Conservation (phyloP, 2,113 vertebrate genomes). For the Scolopax mira region DNA sequence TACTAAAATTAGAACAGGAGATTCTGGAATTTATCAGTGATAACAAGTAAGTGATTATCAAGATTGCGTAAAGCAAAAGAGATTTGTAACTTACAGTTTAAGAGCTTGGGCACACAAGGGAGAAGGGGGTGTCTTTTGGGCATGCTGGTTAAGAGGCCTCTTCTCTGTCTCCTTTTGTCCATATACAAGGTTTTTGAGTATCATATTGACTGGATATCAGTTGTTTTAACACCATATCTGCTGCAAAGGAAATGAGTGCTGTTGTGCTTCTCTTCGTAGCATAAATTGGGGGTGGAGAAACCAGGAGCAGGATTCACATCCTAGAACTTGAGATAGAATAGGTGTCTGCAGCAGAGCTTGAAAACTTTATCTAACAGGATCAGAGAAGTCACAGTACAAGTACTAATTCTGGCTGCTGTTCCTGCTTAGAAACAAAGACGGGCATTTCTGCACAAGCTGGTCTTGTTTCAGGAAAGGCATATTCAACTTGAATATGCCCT, state of each 20-base stretch:
- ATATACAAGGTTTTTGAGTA: neutral
- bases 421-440: neutral
- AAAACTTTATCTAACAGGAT: neutral
- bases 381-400: neutral
- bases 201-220: fast-evolving
- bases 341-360: neutral
- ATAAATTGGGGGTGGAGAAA: neutral
- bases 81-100: fast-evolving
- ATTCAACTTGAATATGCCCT: neutral
- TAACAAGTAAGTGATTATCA: conserved; percentile 85
- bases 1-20: conserved; percentile 99
- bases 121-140: neutral
- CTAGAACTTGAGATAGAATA: neutral
- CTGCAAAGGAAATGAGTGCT: neutral
- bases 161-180: neutral
- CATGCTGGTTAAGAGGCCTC: fast-evolving
- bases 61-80: too few species aligned
- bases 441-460: neutral
- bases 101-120: neutral
- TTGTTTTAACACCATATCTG: neutral
- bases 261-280: neutral
- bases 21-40: conserved; percentile 99
- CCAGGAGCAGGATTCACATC: neutral
- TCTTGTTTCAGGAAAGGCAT: neutral
- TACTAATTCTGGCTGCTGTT: neutral